A percentile compares a stretch with the other conserved stretches of the same genome.
Evolutionary conservation across 1,140 invertebrate genomes (phyloP).

Genomic region (Drosophila quadrilineata): DNA sequence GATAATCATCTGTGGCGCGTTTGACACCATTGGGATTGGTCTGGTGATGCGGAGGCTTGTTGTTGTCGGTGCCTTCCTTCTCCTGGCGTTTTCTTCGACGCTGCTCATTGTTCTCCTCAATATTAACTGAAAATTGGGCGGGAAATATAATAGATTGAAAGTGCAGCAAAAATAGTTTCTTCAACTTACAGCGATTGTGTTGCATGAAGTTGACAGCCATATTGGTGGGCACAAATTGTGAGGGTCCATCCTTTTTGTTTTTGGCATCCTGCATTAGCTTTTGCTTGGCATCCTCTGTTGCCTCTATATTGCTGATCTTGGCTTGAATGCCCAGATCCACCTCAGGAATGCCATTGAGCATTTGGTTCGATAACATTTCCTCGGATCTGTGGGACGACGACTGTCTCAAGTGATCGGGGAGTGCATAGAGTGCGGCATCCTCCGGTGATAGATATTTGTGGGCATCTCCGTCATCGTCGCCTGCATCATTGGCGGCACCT

Average conservation of each 20-base stretch:
- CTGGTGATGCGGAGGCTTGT: slow-evolving; percentile 55
- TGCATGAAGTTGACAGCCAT: slow-evolving; percentile 99
- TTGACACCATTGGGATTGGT: slow-evolving; percentile 82
- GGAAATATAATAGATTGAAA: slow-evolving; percentile 41
- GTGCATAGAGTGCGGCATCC: slow-evolving; percentile 91
- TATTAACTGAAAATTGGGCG: slow-evolving; percentile 91
- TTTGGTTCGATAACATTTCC: slow-evolving; percentile 99
- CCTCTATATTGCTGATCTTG: slow-evolving; percentile 98
- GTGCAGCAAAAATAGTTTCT: not conserved
- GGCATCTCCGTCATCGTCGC: slow-evolving; percentile 60
- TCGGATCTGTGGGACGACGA: slow-evolving; percentile 93
- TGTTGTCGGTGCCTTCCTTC: slow-evolving; percentile 82
- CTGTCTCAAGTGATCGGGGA: slow-evolving; percentile 93
- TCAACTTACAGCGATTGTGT: slow-evolving; percentile 93
- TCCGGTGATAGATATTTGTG: slow-evolving; percentile 91
- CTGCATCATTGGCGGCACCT: slow-evolving; percentile 72
- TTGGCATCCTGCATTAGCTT: slow-evolving; percentile 93
- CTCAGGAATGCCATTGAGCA: slow-evolving; percentile 99
- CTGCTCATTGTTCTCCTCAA: slow-evolving; percentile 86
- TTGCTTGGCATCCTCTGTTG: slow-evolving; percentile 98
- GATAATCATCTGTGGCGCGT: slow-evolving; percentile 97
- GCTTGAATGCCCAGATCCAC: slow-evolving; percentile 99
- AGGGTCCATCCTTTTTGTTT: slow-evolving; percentile 96
- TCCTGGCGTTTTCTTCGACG: slow-evolving; percentile 83
- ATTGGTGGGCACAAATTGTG: slow-evolving; percentile 98